phyloP scores from a whole-genome alignment of 2,888 invertebrate genomes.

The Nomada flava region DNA sequence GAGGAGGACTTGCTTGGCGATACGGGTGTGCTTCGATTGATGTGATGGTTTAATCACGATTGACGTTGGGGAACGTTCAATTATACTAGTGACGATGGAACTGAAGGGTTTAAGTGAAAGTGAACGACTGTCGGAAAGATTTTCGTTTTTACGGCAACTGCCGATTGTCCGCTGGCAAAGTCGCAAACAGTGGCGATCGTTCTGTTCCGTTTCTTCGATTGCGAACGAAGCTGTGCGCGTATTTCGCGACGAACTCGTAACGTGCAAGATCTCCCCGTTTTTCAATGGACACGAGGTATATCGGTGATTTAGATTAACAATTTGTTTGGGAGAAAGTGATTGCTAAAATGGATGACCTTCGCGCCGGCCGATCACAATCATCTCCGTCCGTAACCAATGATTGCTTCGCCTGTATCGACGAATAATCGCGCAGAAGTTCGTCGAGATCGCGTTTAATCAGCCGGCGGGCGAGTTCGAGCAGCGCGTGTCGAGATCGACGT shows the following conservation, averaged over 20 bases:
- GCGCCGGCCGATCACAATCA: conserved; percentile 29
- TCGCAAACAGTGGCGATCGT: not conserved
- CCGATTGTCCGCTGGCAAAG: too few relatives aligned
- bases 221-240: not conserved
- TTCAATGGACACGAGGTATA: too few relatives aligned
- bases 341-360: conserved; percentile 1
- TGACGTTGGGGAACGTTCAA: not conserved
- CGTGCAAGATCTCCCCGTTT: too few relatives aligned
- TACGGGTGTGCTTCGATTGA: not conserved
- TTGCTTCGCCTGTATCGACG: conserved; percentile 7
- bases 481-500: conserved; percentile 11
- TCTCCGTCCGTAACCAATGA: conserved; percentile 59
- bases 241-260: not conserved
- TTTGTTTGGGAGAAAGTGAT: too few relatives aligned
- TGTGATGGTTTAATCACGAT: not conserved
- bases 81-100: too few relatives aligned
- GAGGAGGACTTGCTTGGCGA: not conserved
- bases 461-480: conserved; percentile 5
- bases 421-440: conserved; percentile 2
- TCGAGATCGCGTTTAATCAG: not conserved
- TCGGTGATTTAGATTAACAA: too few relatives aligned
- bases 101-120: too few relatives aligned
- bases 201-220: not conserved
- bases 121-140: too few relatives aligned
- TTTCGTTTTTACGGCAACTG: too few relatives aligned